phyloP scores from a whole-genome alignment of 2,113 vertebrate genomes.

The Pyrgilauda ruficollis region DNA sequence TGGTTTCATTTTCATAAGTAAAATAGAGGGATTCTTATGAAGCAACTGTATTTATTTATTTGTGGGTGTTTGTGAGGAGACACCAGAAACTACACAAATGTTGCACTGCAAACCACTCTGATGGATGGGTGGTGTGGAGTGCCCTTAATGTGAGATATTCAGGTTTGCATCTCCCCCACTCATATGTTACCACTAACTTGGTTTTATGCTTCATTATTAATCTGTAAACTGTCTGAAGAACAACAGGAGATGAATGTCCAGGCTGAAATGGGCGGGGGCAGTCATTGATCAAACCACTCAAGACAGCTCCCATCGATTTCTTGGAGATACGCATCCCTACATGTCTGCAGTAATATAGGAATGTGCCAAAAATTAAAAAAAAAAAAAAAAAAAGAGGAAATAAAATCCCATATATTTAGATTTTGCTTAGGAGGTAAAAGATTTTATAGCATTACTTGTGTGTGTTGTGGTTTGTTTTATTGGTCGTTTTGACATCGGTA shows the following conservation, averaged over 20 bases:
- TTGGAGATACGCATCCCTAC: neutral
- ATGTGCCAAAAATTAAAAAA: too few species aligned
- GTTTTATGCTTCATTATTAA: slow-evolving; percentile 66
- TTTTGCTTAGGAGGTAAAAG: neutral
- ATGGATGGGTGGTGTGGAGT: slow-evolving; percentile 14
- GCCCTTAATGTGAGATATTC: slow-evolving; percentile 23
- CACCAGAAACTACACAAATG: neutral
- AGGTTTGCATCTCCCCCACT: slow-evolving; percentile 12
- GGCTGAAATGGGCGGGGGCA: slow-evolving; percentile 21
- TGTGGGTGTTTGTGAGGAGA: neutral
- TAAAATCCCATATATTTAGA: neutral
- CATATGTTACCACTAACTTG: slow-evolving; percentile 50
- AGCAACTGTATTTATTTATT: neutral
- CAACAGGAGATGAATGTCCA: slow-evolving; percentile 50
- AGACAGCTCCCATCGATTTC: slow-evolving; percentile 47
- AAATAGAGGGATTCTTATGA: neutral
- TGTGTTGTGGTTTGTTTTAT: neutral
- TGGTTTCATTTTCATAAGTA: slow-evolving; percentile 2
- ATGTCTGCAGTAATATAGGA: neutral
- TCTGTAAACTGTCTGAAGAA: slow-evolving; percentile 53
- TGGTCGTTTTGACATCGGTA: fast-evolving
- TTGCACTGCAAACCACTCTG: neutral
- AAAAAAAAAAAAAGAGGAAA: neutral
- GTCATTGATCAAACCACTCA: slow-evolving; percentile 42
- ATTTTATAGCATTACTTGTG: neutral